Evolutionary conservation across 2,888 invertebrate species (phyloP).

Genomic region (Ariolimax columbianus): DNA sequence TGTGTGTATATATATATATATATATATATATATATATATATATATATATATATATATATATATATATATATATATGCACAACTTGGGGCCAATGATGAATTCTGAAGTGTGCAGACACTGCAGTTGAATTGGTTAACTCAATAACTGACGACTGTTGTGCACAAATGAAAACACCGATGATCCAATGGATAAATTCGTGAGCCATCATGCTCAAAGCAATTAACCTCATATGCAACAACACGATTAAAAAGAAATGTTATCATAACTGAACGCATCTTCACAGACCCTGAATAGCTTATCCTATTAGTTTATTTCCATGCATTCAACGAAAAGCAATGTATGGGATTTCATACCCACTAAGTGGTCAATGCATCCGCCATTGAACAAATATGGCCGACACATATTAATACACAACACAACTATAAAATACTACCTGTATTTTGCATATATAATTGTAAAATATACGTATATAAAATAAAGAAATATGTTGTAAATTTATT

Average conservation of each 20-base stretch:
- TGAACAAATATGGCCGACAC: slow-evolving; percentile 39
- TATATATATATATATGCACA: no score
- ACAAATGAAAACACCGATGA: no score
- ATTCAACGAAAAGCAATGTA: not conserved
- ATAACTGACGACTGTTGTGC: no score
- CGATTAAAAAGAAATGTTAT: not conserved
- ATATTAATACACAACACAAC: slow-evolving; percentile 30
- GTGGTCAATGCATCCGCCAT: slow-evolving; percentile 40
- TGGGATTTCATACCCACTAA: slow-evolving; percentile 10
- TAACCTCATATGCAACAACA: not conserved
- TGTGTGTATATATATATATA: no score
- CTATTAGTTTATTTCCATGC: not conserved
- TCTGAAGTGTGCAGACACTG: no score
- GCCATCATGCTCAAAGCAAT: not conserved
- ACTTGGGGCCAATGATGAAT: no score
- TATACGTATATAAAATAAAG: not conserved
- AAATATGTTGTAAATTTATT: not conserved
- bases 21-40: no score
- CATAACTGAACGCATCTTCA: not conserved
- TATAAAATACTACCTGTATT: not conserved
- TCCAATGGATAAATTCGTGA: not conserved
- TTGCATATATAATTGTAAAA: not conserved
- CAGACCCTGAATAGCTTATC: not conserved
- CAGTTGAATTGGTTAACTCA: no score
- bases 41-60: no score